Base-by-base conservation (phyloP, 2,888 invertebrate species). In the Onthophagus sagittarius region DNA sequence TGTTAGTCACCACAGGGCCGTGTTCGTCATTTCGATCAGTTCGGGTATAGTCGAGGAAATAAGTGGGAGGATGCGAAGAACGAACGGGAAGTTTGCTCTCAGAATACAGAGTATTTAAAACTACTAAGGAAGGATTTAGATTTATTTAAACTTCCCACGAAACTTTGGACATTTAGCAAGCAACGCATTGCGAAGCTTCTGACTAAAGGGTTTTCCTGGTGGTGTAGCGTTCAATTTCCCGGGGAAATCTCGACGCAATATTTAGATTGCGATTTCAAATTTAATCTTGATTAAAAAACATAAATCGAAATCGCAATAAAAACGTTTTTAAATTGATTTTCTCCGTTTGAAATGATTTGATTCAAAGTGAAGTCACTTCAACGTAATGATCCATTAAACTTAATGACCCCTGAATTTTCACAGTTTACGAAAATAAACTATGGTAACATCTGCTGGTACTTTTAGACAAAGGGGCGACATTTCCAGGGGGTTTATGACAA, bases 1-100 rank as follows among this genome's bases (percentile, higher is more conserved):
- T 53, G 67, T 67, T 23, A 67, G 31, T 67, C 67, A 67, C 67
- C 32, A 64, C 79, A 82, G 81, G 80, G 78, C 80, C 81, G 82
- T 79, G 78, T 77, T 78, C 78, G 79, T 79, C 79, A 79, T 79
- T 77, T 79, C 78, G 79, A 79, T 78, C 78, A 76, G 75, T 77
- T 76, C 23, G 67, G 32, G 23, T 67, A 32, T 32, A 6, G 67
- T 76, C 69, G 72, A 77, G 77, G 79, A 79, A 76, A 77, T 76
- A 76, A 53, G 80, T 79, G 77, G 79, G 80, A 78, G 78, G 78
- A 76, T 74, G 72, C 72, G 76, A 73, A 75, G 72, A 76, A 75
- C 72, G 70, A 64, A 72, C 72, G 76, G 75, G 77, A 77, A 79
- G 33, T 71, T 63, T 69, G 71, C 73, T 72, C 69, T 74, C 31